A percentile compares a stretch with the other conserved stretches of the same genome.
Evolutionary conservation across 2,113 vertebrate genomes (phyloP).

Genomic region (Coturnix japonica): DNA sequence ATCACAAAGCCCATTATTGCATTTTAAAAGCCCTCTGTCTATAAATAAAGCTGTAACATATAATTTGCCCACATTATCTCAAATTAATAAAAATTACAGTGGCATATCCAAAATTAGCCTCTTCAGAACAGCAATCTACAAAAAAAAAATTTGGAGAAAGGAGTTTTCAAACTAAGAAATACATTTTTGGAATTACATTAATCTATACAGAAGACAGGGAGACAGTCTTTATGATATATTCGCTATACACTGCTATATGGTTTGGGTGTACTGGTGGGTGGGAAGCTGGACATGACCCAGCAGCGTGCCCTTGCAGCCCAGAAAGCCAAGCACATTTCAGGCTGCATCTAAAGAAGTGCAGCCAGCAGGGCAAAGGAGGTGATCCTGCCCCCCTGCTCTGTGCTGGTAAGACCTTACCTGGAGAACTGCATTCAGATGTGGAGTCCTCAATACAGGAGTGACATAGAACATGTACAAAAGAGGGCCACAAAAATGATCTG

Average conservation of each 20-base stretch:
- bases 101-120: background rate
- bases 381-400: no score
- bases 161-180: background rate
- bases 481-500: no score
- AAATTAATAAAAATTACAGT: constrained; percentile 14
- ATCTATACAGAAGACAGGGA: background rate
- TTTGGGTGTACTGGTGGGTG: background rate
- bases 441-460: no score
- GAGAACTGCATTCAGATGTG: no score
- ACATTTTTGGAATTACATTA: background rate
- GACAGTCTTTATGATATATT: background rate
- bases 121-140: background rate
- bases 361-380: no score
- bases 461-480: no score
- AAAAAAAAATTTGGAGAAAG: background rate
- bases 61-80: constrained; percentile 13
- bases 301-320: no score
- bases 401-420: no score
- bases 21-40: constrained; percentile 20
- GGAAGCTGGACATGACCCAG: no score
- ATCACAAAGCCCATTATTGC: background rate
- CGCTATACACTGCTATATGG: background rate
- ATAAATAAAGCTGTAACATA: background rate
- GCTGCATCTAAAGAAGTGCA: no score
- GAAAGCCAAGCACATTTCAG: no score